A percentile compares a stretch with the other conserved stretches of the same genome.
Evolutionary conservation across 2,113 vertebrate genomes (phyloP).

Genomic region (Macrotus californicus): DNA sequence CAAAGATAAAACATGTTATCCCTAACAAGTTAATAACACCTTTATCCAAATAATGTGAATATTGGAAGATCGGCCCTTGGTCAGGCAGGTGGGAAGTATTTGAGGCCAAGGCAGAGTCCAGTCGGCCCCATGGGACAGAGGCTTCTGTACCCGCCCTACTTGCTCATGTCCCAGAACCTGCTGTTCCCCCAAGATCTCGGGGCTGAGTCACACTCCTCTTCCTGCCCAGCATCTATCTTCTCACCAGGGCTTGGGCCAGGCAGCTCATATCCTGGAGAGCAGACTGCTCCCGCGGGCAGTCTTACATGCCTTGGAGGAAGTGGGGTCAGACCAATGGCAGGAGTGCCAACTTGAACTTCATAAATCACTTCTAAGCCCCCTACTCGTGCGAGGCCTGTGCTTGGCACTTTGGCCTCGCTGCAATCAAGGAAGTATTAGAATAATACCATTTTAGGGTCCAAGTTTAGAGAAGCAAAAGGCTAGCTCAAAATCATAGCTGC

Average conservation of each 20-base stretch:
- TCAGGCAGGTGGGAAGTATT: neutral
- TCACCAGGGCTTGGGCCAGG: neutral
- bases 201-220: neutral
- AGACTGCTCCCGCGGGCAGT: neutral
- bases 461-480: neutral
- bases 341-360: neutral
- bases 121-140: neutral
- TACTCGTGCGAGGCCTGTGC: neutral
- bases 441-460: neutral
- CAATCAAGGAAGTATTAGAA: neutral
- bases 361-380: neutral
- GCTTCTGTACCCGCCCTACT: neutral
- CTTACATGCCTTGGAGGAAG: neutral
- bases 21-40: neutral
- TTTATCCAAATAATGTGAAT: neutral
- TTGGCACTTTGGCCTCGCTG: neutral
- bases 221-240: neutral
- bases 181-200: conserved; percentile 10
- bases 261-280: neutral
- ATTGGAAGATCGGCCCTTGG: neutral
- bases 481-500: neutral
- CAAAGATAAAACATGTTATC: neutral
- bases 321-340: neutral
- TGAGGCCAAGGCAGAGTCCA: neutral
- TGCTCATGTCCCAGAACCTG: neutral